Evolutionary conservation across 2,888 invertebrate species (phyloP).

Genomic region (Vandiemenella viatica): DNA sequence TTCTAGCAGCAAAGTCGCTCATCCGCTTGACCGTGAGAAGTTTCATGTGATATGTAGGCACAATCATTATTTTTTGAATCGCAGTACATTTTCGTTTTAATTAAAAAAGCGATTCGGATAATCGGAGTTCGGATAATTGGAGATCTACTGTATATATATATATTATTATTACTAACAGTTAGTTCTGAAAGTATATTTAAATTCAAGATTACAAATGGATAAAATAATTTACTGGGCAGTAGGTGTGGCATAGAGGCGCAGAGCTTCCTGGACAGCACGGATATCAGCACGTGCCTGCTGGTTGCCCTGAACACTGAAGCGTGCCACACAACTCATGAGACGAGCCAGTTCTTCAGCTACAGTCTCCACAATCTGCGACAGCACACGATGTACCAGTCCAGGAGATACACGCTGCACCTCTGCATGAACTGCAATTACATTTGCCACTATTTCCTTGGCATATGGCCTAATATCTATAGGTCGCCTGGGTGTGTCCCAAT

Average conservation of each 20-base stretch:
- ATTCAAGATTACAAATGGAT: too few relatives aligned
- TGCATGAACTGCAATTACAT: slow-evolving; percentile 11
- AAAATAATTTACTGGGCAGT: slow-evolving; percentile 50
- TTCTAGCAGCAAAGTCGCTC: too few relatives aligned
- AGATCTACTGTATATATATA: too few relatives aligned
- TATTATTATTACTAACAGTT: too few relatives aligned
- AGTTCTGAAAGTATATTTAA: too few relatives aligned
- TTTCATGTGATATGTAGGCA: too few relatives aligned
- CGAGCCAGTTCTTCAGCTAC: slow-evolving; percentile 85
- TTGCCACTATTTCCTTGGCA: slow-evolving; percentile 69
- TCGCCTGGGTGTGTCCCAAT: slow-evolving; percentile 62
- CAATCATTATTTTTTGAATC: too few relatives aligned
- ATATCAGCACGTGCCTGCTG: slow-evolving; percentile 71
- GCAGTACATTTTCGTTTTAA: too few relatives aligned
- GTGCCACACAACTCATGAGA: slow-evolving; percentile 62
- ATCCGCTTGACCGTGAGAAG: too few relatives aligned
- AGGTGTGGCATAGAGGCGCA: slow-evolving; percentile 45
- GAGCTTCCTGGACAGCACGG: slow-evolving; percentile 46
- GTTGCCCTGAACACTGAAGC: slow-evolving; percentile 51
- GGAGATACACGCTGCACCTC: slow-evolving; percentile 53
- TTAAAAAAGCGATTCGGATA: too few relatives aligned
- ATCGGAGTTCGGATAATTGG: too few relatives aligned
- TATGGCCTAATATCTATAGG: slow-evolving; percentile 72
- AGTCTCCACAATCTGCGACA: slow-evolving; percentile 69
- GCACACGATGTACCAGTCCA: slow-evolving; percentile 53